Conservation (phyloP, 2,797 vertebrate species). For the Antrozous pallidus region DNA sequence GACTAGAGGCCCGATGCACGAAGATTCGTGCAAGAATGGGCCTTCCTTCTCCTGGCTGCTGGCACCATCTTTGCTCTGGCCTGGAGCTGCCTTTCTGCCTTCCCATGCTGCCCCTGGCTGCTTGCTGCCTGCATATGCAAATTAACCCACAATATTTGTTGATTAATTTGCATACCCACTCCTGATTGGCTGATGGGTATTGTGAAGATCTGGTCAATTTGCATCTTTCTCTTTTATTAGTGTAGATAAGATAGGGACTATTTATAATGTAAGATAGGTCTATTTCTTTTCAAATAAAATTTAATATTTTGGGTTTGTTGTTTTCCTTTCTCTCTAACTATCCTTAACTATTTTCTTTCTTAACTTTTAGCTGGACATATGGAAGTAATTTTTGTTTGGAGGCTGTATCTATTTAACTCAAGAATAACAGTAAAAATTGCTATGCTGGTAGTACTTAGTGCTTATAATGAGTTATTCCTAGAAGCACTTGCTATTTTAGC, state of each 20-base stretch:
- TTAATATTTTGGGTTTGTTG: background rate
- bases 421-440: background rate
- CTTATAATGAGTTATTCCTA: background rate
- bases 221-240: no score
- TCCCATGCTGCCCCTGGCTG: no score
- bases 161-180: no score
- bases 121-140: no score
- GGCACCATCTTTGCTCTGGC: no score
- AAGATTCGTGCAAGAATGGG: no score
- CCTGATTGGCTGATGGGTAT: no score
- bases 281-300: conserved; percentile 35
- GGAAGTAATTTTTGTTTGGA: conserved; percentile 19
- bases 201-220: no score
- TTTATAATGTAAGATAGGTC: conserved; percentile 14
- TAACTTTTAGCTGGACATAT: background rate
- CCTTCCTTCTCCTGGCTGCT: no score
- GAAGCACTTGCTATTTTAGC: conserved; percentile 1
- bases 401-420: background rate
- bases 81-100: no score
- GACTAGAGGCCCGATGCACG: no score
- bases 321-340: conserved; percentile 25
- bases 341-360: background rate
- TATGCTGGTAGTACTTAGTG: background rate
- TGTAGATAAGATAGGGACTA: background rate
- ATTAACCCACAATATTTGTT: no score